phyloP scores from a whole-genome alignment of 2,797 vertebrate species.

The Lithobates pipiens region DNA sequence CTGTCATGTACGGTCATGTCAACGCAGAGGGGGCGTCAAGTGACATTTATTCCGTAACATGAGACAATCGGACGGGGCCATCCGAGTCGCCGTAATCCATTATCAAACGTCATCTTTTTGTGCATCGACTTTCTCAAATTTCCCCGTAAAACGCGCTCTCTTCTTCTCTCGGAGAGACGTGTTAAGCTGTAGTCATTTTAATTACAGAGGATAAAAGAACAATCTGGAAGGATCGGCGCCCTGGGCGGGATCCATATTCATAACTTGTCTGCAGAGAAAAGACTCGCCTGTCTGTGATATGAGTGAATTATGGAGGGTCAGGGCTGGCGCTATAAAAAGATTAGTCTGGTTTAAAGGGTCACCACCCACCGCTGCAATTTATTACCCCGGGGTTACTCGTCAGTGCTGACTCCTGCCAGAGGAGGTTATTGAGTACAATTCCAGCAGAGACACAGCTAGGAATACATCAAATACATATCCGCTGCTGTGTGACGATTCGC shows the following conservation, averaged over 20 bases:
- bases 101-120: background rate
- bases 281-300: conserved; percentile 6
- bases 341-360: background rate
- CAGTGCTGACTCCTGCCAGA: background rate
- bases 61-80: background rate
- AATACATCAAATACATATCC: background rate
- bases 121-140: background rate
- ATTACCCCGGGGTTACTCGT: conserved; percentile 17
- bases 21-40: background rate
- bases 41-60: background rate
- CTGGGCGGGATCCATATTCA: conserved; percentile 38
- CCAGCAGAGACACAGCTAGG: background rate
- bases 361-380: background rate
- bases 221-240: conserved; percentile 14
- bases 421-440: background rate
- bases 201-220: conserved; percentile 41
- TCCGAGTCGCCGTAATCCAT: conserved; percentile 14
- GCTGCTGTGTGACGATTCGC: no score
- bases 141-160: background rate
- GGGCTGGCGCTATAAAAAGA: background rate
- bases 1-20: background rate
- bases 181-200: conserved; percentile 41
- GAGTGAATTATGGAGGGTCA: conserved; percentile 32
- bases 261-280: background rate
- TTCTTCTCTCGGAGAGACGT: background rate